Percentiles rank a stretch among this genome's conserved stretches.
These are phyloP conservation scores for Anthopleura xanthogrammica DNA, from an alignment of 92 coral and sea anemone genomes.

Conservation along the genomic window DNA sequence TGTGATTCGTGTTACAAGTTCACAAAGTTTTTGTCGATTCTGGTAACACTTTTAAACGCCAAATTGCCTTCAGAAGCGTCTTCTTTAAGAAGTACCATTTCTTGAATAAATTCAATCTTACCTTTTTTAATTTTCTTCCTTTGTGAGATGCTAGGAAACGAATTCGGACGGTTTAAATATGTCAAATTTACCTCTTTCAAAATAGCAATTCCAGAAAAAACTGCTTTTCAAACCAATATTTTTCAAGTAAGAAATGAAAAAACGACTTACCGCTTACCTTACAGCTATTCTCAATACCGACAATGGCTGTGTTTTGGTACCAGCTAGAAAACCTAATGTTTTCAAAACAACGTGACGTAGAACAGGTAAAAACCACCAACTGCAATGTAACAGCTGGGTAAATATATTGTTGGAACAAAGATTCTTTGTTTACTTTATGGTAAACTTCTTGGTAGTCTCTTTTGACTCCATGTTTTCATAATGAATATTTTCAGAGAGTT, in stretches of 20 bases:
- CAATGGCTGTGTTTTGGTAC: background rate
- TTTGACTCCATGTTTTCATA: background rate
- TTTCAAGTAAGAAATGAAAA: background rate
- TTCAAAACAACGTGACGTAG: background rate
- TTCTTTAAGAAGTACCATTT: background rate
- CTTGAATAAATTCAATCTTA: background rate
- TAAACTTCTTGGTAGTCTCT: background rate
- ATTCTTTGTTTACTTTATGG: background rate
- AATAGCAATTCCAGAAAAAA: background rate
- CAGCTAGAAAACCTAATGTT: background rate
- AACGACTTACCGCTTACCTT: background rate
- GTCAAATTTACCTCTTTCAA: background rate
- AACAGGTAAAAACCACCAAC: conserved; percentile 7
- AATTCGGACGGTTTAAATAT: no score
- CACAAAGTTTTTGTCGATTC: no score
- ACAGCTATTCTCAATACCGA: background rate
- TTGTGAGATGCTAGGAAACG: background rate
- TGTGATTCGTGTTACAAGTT: no score
- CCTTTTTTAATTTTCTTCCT: background rate
- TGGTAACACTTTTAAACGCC: background rate
- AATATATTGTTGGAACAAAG: background rate
- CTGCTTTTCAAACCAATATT: background rate
- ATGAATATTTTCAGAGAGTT: no score
- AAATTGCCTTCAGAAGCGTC: background rate
- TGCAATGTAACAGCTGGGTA: background rate